Evolutionary conservation across 2,113 vertebrate genomes (phyloP).

Genomic region (Myotis yumanensis): DNA sequence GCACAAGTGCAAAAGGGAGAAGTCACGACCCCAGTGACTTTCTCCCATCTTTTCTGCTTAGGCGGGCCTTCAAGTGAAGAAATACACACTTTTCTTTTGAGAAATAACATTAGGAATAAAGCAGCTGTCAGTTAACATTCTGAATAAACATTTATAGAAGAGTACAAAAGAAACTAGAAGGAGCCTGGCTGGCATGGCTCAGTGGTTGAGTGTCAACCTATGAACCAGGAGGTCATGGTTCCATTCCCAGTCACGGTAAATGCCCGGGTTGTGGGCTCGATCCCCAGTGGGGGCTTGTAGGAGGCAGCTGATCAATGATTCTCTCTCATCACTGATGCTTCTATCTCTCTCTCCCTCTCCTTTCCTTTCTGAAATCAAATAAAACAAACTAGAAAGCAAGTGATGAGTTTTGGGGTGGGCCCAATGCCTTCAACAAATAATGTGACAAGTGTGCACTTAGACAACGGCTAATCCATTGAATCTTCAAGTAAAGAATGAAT

Average conservation of each 20-base stretch:
- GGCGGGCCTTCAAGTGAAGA: not conserved
- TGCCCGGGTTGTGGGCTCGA: too few species aligned
- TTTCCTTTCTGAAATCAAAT: not conserved
- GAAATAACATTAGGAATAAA: not conserved
- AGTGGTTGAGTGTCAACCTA: too few species aligned
- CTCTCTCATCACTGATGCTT: too few species aligned
- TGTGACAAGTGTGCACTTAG: not conserved
- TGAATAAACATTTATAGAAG: not conserved
- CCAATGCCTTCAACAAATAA: not conserved
- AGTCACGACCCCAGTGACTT: not conserved
- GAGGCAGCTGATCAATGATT: too few species aligned
- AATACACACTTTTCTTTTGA: not conserved
- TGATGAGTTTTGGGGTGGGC: not conserved
- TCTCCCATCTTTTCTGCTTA: not conserved
- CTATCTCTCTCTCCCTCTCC: too few species aligned
- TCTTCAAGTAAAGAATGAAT: not conserved
- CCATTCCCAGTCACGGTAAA: too few species aligned
- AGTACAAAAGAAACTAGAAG: not conserved
- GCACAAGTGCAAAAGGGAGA: not conserved
- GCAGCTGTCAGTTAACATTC: not conserved
- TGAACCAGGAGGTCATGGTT: too few species aligned
- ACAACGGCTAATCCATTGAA: not conserved
- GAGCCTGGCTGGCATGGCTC: too few species aligned
- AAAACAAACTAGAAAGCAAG: not conserved
- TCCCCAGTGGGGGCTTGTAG: too few species aligned